Evolutionary conservation across 30 jellyfish, hydroid and myxozoan genomes (phyloP), one percentile per base, ranked within the genome.

Genomic region (Sanderia malayensis): DNA sequence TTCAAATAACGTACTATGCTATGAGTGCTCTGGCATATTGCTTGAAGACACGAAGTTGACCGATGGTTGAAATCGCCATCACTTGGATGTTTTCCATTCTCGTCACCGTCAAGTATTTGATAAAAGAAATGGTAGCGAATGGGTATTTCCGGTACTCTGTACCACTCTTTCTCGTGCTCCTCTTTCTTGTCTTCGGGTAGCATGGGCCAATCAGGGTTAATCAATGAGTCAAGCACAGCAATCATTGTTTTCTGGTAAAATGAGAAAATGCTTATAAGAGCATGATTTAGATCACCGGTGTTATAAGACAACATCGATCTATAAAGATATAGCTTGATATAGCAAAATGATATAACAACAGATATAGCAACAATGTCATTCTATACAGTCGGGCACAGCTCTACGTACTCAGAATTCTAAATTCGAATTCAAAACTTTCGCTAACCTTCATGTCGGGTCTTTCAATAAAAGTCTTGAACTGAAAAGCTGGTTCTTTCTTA

Each of bases 131-230:
- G 98, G 52, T 92, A 83, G 8, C 95, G 79, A 2, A 92, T 57
- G 10, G 98, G 98, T 24, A 78, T 70, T 66, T 92, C 87, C 22
- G 96, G 98, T 11, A 76, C 84, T 27, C 67, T 60, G 58, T 84
- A 67, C 93, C 95, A 84, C 25, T 76, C 96, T 32, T 79, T 73
- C 53, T 76, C 91, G 45, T 47, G 58, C 19, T 29, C 27, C n/a
- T 66, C 82, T 21, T 62, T 76, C 44, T 92, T 88, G 21, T 67
- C 89, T 31, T 66, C 80, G 27, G 94, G 97, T 30, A 83, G 53
- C 69, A 55, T 70, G 15, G 98, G 98, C 98, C 98, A 92, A 62
- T 83, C 93, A 21, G 98, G 98, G 58, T 84, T 83, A 61, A 92
- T 84, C 17, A 84, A 65, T 4, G 89, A 71, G 29, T 92, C 95